Percentiles rank a stretch among this genome's conserved stretches.
Conservation (phyloP, 2,797 vertebrate species). For the Sebastes diaconus region DNA sequence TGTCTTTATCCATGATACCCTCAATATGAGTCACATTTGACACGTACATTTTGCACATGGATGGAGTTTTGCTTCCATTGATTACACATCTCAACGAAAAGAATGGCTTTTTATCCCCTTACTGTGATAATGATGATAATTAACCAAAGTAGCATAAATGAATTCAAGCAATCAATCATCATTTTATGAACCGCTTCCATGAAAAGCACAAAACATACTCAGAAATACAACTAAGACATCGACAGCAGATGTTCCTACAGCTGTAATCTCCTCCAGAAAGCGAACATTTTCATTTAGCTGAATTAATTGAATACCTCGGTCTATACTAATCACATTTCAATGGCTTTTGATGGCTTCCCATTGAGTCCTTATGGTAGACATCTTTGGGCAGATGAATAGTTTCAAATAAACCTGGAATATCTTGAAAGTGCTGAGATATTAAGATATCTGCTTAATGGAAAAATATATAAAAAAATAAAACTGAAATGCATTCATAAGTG, state of each 20-base stretch:
- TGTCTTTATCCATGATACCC: constrained; percentile 11
- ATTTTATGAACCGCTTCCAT: constrained; percentile 60
- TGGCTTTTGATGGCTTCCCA: constrained; percentile 39
- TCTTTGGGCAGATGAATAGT: constrained; percentile 21
- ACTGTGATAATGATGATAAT: constrained; percentile 65
- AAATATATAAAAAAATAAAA: neutral
- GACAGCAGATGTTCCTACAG: constrained; percentile 78
- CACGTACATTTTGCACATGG: constrained; percentile 7
- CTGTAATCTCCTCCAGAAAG: constrained; percentile 71
- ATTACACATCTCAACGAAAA: constrained; percentile 44
- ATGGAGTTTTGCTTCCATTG: constrained; percentile 38
- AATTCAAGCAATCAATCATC: constrained; percentile 76
- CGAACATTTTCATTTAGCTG: constrained; percentile 69
- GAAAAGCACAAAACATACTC: constrained; percentile 67
- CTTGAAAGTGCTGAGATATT: neutral
- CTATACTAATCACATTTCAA: constrained; percentile 52
- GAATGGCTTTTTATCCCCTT: constrained; percentile 44
- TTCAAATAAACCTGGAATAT: constrained; percentile 13
- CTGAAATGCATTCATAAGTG: neutral
- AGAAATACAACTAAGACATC: constrained; percentile 67
- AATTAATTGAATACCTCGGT: constrained; percentile 72
- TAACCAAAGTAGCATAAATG: constrained; percentile 64
- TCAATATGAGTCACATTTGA: constrained; percentile 17
- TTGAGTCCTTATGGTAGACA: constrained; percentile 32
- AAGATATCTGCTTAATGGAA: neutral